These are phyloP conservation scores for Drosophila trapezifrons DNA, from an alignment of 1,140 invertebrate species.

Conservation along the genomic window DNA sequence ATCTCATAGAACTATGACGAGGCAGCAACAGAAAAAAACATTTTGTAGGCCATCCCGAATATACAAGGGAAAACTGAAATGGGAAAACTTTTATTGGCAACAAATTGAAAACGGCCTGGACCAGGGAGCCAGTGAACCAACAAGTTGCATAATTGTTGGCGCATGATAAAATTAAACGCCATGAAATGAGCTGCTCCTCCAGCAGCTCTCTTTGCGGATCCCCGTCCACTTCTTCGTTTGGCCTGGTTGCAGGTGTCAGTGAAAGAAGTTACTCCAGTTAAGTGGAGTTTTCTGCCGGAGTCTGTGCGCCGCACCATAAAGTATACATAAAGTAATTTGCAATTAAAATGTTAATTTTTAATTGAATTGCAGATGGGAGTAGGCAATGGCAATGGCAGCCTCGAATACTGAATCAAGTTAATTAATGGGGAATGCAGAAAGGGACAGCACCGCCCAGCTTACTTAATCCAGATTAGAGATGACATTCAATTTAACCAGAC, in stretches of 20 bases:
- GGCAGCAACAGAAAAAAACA: conserved; percentile 28
- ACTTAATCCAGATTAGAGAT: conserved; percentile 27
- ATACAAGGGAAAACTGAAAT: conserved; percentile 52
- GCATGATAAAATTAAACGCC: conserved; percentile 83
- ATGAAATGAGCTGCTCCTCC: conserved; percentile 51
- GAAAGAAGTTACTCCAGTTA: conserved; percentile 49
- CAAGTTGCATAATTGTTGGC: conserved; percentile 83
- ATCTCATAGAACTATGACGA: conserved; percentile 48
- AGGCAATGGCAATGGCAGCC: conserved; percentile 39
- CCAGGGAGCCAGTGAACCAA: conserved; percentile 58
- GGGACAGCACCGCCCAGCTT: conserved; percentile 2
- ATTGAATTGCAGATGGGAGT: conserved; percentile 73
- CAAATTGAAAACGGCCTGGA: conserved; percentile 70
- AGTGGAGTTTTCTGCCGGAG: conserved; percentile 31
- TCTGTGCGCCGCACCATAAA: conserved; percentile 37
- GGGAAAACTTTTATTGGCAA: conserved; percentile 79
- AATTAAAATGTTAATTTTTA: conserved; percentile 84
- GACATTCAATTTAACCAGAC: conserved; percentile 11
- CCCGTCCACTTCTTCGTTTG: not conserved
- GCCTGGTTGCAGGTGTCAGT: conserved; percentile 34
- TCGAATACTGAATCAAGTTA: conserved; percentile 66
- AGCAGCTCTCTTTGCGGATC: not conserved
- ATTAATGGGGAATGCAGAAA: conserved; percentile 43
- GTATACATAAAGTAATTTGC: conserved; percentile 74
- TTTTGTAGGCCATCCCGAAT: conserved; percentile 21